These are phyloP conservation scores for Athetis lepigone DNA, from an alignment of 2,888 invertebrate genomes.

Conservation along the genomic window DNA sequence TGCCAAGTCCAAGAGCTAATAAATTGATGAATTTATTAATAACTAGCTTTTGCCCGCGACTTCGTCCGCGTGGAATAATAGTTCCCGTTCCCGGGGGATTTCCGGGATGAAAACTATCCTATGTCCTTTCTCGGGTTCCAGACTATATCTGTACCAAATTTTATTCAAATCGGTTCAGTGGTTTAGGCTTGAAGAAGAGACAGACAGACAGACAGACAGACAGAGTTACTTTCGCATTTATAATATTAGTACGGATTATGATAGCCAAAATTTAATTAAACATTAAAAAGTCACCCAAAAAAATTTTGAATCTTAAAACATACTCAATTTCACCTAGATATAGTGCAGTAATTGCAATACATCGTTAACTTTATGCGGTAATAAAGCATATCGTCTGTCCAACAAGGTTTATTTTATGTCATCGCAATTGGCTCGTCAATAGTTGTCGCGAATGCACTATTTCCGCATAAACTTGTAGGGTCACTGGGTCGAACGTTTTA, in stretches of 20 bases:
- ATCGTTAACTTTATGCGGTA: slow-evolving; percentile 42
- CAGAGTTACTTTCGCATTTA: too few species aligned
- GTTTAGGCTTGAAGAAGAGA: too few species aligned
- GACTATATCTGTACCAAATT: too few species aligned
- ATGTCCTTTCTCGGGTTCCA: too few species aligned
- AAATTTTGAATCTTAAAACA: neutral
- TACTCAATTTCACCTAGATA: slow-evolving; percentile 1
- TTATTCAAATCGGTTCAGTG: too few species aligned
- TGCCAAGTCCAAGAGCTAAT: too few species aligned
- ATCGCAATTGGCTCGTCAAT: slow-evolving; percentile 45
- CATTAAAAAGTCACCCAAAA: neutral
- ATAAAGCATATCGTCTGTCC: slow-evolving; percentile 42
- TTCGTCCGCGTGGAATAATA: too few species aligned
- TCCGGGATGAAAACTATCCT: too few species aligned
- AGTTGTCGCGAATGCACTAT: slow-evolving; percentile 47
- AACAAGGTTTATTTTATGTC: slow-evolving; percentile 56
- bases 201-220: too few species aligned
- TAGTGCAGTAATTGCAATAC: slow-evolving; percentile 53
- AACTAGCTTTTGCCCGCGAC: too few species aligned
- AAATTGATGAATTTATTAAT: too few species aligned
- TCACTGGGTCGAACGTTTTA: slow-evolving; percentile 46
- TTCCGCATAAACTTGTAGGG: slow-evolving; percentile 51
- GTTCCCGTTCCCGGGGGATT: too few species aligned
- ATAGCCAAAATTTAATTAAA: neutral
- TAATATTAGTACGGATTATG: neutral